Percentiles rank a stretch among this genome's conserved stretches.
Conservation (phyloP, 1,140 invertebrate genomes). For the Lasaia peninsularis region DNA sequence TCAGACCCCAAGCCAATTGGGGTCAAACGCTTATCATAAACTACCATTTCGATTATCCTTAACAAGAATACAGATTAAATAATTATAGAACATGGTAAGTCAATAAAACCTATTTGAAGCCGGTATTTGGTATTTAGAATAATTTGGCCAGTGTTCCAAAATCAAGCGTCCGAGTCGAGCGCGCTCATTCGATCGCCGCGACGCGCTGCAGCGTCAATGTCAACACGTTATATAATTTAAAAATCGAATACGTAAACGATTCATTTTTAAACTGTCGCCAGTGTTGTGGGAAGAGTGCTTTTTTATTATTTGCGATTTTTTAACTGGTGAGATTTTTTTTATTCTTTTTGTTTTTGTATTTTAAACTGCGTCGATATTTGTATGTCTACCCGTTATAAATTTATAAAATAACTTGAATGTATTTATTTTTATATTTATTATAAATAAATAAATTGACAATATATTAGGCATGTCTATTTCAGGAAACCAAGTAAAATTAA, state of each 20-base stretch:
- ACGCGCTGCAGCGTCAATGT: constrained; percentile 33
- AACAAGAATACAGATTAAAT: neutral
- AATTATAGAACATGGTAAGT: neutral
- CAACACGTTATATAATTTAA: constrained; percentile 55
- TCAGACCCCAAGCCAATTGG: too few relatives aligned
- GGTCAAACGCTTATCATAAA: too few relatives aligned
- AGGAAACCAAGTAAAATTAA: too few relatives aligned
- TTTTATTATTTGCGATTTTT: constrained; percentile 25
- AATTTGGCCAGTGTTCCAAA: constrained; percentile 58
- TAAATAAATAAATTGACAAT: too few relatives aligned
- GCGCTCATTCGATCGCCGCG: constrained; percentile 30
- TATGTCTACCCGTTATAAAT: too few relatives aligned
- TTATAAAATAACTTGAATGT: too few relatives aligned
- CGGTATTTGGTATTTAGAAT: constrained; percentile 25
- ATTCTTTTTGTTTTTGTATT: too few relatives aligned
- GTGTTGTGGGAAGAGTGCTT: constrained; percentile 11
- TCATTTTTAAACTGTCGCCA: constrained; percentile 15
- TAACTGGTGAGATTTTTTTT: constrained; percentile 1
- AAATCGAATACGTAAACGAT: constrained; percentile 29
- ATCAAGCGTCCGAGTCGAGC: constrained; percentile 41
- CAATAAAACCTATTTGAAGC: constrained; percentile 1
- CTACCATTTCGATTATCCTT: too few relatives aligned
- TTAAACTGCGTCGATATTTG: too few relatives aligned
- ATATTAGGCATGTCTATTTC: too few relatives aligned
- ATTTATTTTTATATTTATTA: too few relatives aligned